phyloP scores from a whole-genome alignment of 2,888 invertebrate genomes.

The Cylindroiulus punctatus region DNA sequence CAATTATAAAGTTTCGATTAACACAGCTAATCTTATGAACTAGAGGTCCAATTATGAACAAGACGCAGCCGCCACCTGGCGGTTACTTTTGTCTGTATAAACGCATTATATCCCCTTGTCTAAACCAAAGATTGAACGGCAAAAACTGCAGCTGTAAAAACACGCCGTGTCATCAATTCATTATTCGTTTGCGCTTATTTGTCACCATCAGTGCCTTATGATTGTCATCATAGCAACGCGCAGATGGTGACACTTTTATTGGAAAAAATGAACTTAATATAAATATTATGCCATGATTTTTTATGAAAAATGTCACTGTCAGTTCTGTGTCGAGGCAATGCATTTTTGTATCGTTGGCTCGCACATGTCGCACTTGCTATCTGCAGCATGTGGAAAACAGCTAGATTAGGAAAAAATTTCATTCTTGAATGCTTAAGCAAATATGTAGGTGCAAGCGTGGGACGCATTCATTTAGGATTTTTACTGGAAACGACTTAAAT shows the following conservation, averaged over 20 bases:
- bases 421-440: neutral
- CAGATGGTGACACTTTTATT: slow-evolving; percentile 37
- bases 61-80: neutral
- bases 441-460: too few relatives aligned
- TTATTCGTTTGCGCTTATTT: slow-evolving; percentile 12
- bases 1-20: too few relatives aligned
- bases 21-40: too few relatives aligned
- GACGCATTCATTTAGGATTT: neutral
- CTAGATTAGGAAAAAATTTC: neutral
- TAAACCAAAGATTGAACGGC: neutral
- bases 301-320: slow-evolving; percentile 38
- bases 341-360: neutral
- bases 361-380: neutral
- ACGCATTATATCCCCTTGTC: neutral
- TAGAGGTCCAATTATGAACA: too few relatives aligned
- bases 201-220: slow-evolving; percentile 42
- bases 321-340: neutral
- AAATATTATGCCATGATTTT: slow-evolving; percentile 15
- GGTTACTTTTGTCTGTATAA: neutral
- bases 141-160: slow-evolving; percentile 3
- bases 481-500: too few relatives aligned
- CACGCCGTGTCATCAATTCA: slow-evolving; percentile 38
- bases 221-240: slow-evolving; percentile 25
- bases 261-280: slow-evolving; percentile 42
- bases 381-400: neutral